These are phyloP conservation scores for Tenthredo notha DNA, from an alignment of 2,888 invertebrate species.

Conservation along the genomic window DNA sequence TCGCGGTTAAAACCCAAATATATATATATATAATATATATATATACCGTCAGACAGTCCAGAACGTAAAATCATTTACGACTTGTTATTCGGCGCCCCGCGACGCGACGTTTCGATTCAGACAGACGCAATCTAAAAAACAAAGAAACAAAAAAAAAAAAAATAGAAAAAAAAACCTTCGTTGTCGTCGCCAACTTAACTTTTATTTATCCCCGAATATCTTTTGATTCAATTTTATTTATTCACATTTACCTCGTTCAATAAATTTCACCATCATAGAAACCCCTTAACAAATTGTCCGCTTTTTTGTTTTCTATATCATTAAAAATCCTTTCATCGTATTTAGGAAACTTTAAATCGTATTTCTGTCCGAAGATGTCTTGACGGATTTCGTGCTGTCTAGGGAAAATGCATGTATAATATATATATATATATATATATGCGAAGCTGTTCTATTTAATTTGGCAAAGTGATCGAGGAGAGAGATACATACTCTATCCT, in stretches of 20 bases:
- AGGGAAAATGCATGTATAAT: neutral
- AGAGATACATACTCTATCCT: neutral
- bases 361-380: neutral
- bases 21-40: too few species aligned
- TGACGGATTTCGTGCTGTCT: neutral
- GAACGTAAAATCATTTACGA: constrained; percentile 43
- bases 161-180: neutral
- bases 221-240: neutral
- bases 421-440: neutral
- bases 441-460: constrained; percentile 2
- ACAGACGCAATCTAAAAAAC: neutral
- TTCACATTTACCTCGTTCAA: neutral
- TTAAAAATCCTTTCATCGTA: neutral
- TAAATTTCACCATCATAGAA: neutral
- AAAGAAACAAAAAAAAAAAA: neutral
- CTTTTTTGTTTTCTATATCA: neutral
- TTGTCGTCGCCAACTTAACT: constrained; percentile 17
- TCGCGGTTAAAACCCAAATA: constrained; percentile 15
- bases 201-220: neutral
- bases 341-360: neutral
- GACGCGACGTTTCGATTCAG: constrained; percentile 6
- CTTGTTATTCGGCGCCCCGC: constrained; percentile 38
- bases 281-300: neutral
- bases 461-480: constrained; percentile 33
- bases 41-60: neutral